These are phyloP conservation scores for Falco peregrinus DNA, from an alignment of 2,797 vertebrate genomes.

Conservation along the genomic window DNA sequence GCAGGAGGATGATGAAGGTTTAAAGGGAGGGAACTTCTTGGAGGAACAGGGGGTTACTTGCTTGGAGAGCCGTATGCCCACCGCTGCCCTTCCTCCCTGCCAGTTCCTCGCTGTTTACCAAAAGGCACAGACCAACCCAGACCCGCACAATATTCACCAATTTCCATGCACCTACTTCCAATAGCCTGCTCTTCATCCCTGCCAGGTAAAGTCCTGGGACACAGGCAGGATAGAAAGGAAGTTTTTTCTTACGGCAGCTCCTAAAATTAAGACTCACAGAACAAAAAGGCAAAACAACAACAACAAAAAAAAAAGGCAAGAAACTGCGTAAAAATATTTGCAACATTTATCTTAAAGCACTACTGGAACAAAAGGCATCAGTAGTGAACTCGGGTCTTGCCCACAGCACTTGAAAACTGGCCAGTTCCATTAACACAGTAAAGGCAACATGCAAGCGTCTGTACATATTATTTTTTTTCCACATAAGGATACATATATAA, in stretches of 20 bases:
- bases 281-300: not conserved
- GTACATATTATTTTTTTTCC: not conserved
- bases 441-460: not conserved
- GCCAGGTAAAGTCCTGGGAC: not conserved
- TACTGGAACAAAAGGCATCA: not conserved
- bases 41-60: not conserved
- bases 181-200: not conserved
- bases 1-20: not conserved
- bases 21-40: not conserved
- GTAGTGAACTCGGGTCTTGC: not conserved
- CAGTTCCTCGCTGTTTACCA: not conserved
- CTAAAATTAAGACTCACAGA: not conserved
- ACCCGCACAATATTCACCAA: rapidly evolving
- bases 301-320: not conserved
- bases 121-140: not conserved
- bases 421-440: not conserved
- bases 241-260: not conserved
- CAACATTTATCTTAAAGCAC: not conserved
- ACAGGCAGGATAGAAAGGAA: not conserved
- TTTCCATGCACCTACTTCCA: not conserved
- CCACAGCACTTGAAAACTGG: not conserved
- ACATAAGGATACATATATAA: not conserved
- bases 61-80: not conserved
- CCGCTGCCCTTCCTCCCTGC: not conserved
- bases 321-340: not conserved